Conservation (phyloP, 1,140 invertebrate species). For the Drosophila hydei region DNA sequence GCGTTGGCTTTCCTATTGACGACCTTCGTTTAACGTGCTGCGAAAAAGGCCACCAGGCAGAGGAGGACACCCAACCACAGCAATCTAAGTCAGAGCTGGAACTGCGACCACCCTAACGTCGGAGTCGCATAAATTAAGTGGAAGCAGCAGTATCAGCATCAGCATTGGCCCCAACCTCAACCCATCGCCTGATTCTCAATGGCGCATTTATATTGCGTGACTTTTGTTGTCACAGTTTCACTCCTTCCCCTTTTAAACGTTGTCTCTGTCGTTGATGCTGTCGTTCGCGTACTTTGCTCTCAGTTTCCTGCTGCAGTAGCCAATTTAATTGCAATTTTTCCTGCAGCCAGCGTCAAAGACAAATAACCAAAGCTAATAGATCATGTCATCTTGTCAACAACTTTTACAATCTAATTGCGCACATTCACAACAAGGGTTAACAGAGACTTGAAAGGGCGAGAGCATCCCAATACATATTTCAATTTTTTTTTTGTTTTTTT, state of each 20-base stretch:
- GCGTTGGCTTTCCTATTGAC: slow-evolving; percentile 39
- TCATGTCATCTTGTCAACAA: slow-evolving; percentile 79
- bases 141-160: slow-evolving; percentile 27
- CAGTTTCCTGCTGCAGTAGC: slow-evolving; percentile 37
- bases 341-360: slow-evolving; percentile 53
- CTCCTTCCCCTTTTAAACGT: slow-evolving; percentile 6
- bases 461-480: no score
- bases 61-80: not conserved
- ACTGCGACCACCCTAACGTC: not conserved
- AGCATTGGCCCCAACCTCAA: slow-evolving; percentile 45
- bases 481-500: no score
- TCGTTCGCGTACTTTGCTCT: slow-evolving; percentile 30
- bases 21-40: slow-evolving; percentile 72
- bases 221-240: slow-evolving; percentile 53
- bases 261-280: slow-evolving; percentile 28
- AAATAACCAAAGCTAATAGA: slow-evolving; percentile 79
- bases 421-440: slow-evolving; percentile 42
- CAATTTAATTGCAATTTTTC: slow-evolving; percentile 77
- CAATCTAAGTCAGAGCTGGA: not conserved
- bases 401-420: slow-evolving; percentile 67
- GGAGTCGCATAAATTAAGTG: slow-evolving; percentile 68
- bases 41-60: slow-evolving; percentile 59
- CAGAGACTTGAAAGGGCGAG: no score
- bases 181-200: slow-evolving; percentile 19
- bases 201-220: slow-evolving; percentile 60